These are phyloP conservation scores for Fundulus diaphanus DNA, from an alignment of 2,797 vertebrate species.

Conservation along the genomic window DNA sequence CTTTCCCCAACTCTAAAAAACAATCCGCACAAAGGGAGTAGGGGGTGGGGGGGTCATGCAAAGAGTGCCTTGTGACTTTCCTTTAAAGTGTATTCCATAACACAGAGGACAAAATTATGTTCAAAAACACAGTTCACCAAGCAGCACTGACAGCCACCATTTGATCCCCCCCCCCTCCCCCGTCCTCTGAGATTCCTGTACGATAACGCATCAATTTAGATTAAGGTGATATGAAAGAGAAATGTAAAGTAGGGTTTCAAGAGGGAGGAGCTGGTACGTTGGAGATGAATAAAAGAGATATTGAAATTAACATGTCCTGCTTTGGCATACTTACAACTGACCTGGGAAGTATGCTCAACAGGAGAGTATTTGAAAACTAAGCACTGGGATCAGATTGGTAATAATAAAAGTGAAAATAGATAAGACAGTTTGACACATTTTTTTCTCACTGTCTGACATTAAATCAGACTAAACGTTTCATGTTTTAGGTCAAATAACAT, in stretches of 20 bases:
- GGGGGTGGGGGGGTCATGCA: conserved; percentile 69
- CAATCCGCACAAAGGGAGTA: conserved; percentile 49
- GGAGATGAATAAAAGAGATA: conserved; percentile 68
- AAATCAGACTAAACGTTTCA: not conserved
- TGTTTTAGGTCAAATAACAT: not conserved
- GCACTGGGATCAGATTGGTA: conserved; percentile 21
- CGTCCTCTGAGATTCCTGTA: conserved; percentile 72
- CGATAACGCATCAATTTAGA: conserved; percentile 79
- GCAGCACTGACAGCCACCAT: conserved; percentile 62
- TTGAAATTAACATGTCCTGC: conserved; percentile 60
- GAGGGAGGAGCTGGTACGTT: conserved; percentile 65
- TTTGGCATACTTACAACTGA: conserved; percentile 50
- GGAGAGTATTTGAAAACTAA: conserved; percentile 31
- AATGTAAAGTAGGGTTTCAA: conserved; percentile 67
- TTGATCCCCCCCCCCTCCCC: conserved; percentile 54
- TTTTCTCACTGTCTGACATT: not conserved
- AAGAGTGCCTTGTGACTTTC: conserved; percentile 75
- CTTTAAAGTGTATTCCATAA: conserved; percentile 72
- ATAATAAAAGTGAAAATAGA: not conserved
- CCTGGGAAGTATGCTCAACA: conserved; percentile 60
- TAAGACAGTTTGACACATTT: not conserved
- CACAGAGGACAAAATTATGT: conserved; percentile 68
- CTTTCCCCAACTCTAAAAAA: conserved; percentile 70
- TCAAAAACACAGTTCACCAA: conserved; percentile 68
- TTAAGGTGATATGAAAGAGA: conserved; percentile 77